phyloP scores from a whole-genome alignment of 2,888 invertebrate genomes.

The Drosophila parthenogenetica region DNA sequence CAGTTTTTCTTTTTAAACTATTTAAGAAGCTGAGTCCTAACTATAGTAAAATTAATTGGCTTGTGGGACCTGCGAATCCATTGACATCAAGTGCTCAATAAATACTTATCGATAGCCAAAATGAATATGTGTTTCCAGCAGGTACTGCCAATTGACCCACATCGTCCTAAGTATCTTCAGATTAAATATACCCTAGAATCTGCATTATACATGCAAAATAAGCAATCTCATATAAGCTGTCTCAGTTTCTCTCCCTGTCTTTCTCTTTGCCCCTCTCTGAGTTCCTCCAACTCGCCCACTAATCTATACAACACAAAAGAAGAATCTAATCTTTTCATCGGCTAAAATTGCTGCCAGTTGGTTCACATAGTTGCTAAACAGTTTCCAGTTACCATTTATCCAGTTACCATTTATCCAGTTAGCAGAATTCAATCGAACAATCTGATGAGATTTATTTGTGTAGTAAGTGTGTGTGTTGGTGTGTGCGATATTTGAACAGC shows the following conservation, averaged over 20 bases:
- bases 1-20: too few relatives aligned
- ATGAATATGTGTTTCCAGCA: background rate
- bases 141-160: background rate
- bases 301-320: constrained; percentile 8
- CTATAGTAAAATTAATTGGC: too few relatives aligned
- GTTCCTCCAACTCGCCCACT: background rate
- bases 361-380: constrained; percentile 19
- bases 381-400: constrained; percentile 34
- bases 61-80: background rate
- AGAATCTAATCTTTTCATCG: constrained; percentile 21
- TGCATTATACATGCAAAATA: background rate
- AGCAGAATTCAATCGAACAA: constrained; percentile 28
- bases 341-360: constrained; percentile 18
- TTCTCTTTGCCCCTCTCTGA: background rate
- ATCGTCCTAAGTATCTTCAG: background rate
- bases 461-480: background rate
- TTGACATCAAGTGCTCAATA: background rate
- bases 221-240: constrained; percentile 3
- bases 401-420: constrained; percentile 25
- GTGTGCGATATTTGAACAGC: constrained; percentile 59
- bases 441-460: constrained; percentile 12
- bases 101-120: background rate
- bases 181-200: constrained; percentile 4
- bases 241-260: background rate
- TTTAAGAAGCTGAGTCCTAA: too few relatives aligned